Conservation (phyloP, 2,888 invertebrate species). For the Cremastinae sp. region DNA sequence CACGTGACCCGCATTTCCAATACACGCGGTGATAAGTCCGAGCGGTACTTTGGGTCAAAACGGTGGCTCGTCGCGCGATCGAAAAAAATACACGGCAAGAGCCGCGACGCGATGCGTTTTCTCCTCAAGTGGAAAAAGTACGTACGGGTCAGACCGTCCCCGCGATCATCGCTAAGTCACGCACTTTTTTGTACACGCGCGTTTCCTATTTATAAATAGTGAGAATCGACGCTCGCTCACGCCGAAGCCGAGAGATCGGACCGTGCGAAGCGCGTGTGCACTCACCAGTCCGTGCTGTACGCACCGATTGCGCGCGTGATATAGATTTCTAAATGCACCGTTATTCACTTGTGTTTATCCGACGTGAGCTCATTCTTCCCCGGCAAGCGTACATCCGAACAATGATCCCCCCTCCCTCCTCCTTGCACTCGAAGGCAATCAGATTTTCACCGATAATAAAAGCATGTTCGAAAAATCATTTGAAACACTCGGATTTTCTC, state of each 20-base stretch:
- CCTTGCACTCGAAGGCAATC: neutral
- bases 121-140: conserved; percentile 47
- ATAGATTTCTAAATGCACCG: conserved; percentile 69
- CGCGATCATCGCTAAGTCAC: conserved; percentile 36
- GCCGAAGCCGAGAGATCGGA: neutral
- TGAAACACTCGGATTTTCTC: too few species aligned
- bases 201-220: conserved; percentile 1
- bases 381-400: neutral
- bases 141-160: conserved; percentile 24
- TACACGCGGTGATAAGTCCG: conserved; percentile 60
- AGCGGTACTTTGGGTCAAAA: conserved; percentile 63
- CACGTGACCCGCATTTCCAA: conserved; percentile 62
- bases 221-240: conserved; percentile 29
- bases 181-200: conserved; percentile 4
- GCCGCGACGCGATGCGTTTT: conserved; percentile 44
- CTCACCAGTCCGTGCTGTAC: conserved; percentile 51
- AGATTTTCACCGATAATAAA: neutral
- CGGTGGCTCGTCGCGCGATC: conserved; percentile 25
- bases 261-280: conserved; percentile 39
- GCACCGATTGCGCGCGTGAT: conserved; percentile 56
- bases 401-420: neutral
- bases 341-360: conserved; percentile 55
- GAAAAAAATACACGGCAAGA: conserved; percentile 8
- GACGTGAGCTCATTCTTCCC: neutral
- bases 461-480: too few species aligned